Evolutionary conservation across 1,140 invertebrate genomes (phyloP).

Genomic region (Formica selysi): DNA sequence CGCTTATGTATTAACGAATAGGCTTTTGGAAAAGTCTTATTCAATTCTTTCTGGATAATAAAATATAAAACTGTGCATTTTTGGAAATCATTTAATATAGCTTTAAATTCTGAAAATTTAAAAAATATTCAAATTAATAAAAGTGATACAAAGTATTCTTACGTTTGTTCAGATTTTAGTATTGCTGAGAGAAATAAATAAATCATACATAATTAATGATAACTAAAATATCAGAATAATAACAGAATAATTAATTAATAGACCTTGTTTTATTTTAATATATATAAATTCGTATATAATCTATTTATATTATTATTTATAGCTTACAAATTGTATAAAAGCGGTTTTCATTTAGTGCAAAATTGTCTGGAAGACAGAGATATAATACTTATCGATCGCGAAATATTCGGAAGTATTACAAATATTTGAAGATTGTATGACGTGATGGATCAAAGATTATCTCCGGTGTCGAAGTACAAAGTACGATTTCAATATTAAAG

Average conservation of each 20-base stretch:
- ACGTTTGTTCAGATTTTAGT: background rate
- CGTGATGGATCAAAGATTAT: conserved; percentile 8
- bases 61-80: background rate
- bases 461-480: conserved; percentile 39
- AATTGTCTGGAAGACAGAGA: conserved; percentile 14
- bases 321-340: background rate
- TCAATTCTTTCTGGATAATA: background rate
- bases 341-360: background rate
- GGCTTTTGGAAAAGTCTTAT: background rate
- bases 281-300: background rate
- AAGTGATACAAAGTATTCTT: background rate
- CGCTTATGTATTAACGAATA: background rate
- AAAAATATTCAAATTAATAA: conserved; percentile 18
- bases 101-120: conserved; percentile 5
- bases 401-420: conserved; percentile 12
- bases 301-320: too few species aligned
- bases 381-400: background rate
- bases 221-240: background rate
- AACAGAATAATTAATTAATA: background rate
- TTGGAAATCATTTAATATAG: background rate
- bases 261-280: background rate
- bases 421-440: background rate
- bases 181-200: background rate
- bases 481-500: conserved; percentile 10
- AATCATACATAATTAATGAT: background rate